phyloP scores from a whole-genome alignment of 1,140 invertebrate species.

The Musca vetustissima region DNA sequence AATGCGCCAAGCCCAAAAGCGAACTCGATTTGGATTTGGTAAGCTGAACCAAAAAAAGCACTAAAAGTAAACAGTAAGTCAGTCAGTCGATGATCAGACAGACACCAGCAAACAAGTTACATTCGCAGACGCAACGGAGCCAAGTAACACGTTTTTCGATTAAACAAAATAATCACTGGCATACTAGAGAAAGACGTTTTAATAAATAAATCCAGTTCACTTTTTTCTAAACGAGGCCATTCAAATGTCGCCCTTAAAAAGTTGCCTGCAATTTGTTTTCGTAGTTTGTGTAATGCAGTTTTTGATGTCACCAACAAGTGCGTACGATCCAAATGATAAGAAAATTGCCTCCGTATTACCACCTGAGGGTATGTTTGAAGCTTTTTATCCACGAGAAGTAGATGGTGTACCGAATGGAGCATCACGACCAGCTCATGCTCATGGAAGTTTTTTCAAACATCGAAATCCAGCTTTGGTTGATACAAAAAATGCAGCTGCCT shows the following conservation, averaged over 20 bases:
- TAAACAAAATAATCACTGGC: neutral
- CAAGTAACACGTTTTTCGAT: neutral
- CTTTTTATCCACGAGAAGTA: constrained; percentile 73
- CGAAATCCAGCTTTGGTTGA: constrained; percentile 79
- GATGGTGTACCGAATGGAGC: constrained; percentile 73
- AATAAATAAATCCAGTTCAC: neutral
- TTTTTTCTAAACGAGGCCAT: too few relatives aligned
- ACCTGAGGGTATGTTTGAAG: constrained; percentile 73
- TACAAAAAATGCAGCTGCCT: constrained; percentile 78
- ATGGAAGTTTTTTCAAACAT: constrained; percentile 80
- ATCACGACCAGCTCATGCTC: constrained; percentile 74
- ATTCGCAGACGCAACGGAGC: too few relatives aligned
- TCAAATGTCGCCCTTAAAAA: too few relatives aligned
- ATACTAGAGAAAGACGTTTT: neutral
- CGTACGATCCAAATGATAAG: constrained; percentile 71
- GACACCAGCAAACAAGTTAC: too few relatives aligned
- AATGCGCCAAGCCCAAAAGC: too few relatives aligned
- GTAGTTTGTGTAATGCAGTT: neutral
- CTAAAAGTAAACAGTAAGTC: too few relatives aligned
- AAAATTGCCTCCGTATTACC: constrained; percentile 68
- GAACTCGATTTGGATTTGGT: too few relatives aligned
- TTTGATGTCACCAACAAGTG: constrained; percentile 5
- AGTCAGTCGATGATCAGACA: too few relatives aligned
- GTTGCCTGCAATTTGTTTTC: neutral
- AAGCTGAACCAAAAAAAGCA: too few relatives aligned